Evolutionary conservation across 2,797 vertebrate genomes (phyloP).

Genomic region (Bradypodion ventrale): DNA sequence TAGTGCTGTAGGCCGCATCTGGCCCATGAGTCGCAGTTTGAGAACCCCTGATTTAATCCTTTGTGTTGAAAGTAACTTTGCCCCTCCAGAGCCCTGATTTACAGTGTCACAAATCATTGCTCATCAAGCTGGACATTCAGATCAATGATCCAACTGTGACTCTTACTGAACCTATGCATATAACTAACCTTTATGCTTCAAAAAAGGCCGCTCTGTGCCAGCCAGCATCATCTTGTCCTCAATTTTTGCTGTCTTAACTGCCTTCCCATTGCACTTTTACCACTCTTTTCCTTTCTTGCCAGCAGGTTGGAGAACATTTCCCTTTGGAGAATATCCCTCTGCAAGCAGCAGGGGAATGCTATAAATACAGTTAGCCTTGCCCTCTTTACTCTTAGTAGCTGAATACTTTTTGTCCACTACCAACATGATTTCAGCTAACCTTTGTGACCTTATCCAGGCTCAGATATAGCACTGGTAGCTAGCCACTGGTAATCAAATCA

Average conservation of each 20-base stretch:
- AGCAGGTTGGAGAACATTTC: constrained; percentile 40
- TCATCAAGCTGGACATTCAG: constrained; percentile 33
- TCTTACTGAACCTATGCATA: background rate
- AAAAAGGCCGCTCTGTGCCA: constrained; percentile 30
- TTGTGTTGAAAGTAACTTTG: constrained; percentile 39
- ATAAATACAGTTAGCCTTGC: constrained; percentile 45
- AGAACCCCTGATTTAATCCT: constrained; percentile 10
- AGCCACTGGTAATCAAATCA: background rate
- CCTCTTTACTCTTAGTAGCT: constrained; percentile 39
- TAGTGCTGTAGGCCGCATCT: no score
- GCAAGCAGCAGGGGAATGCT: constrained; percentile 48
- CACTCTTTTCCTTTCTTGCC: constrained; percentile 15
- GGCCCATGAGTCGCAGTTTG: constrained; percentile 42
- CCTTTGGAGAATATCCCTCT: constrained; percentile 37
- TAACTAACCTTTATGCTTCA: constrained; percentile 42
- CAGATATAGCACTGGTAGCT: constrained; percentile 37
- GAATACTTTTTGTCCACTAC: constrained; percentile 16
- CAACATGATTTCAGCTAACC: constrained; percentile 39
- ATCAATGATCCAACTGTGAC: constrained; percentile 27
- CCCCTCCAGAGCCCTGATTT: constrained; percentile 46
- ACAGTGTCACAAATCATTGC: constrained; percentile 47
- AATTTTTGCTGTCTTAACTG: constrained; percentile 22
- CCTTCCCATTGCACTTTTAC: constrained; percentile 27
- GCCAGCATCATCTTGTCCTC: constrained; percentile 35
- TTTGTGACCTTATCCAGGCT: constrained; percentile 41